Percentiles rank a stretch among this genome's conserved stretches.
Conservation (phyloP, 2,797 vertebrate species). For the Sebastes iracundus region DNA sequence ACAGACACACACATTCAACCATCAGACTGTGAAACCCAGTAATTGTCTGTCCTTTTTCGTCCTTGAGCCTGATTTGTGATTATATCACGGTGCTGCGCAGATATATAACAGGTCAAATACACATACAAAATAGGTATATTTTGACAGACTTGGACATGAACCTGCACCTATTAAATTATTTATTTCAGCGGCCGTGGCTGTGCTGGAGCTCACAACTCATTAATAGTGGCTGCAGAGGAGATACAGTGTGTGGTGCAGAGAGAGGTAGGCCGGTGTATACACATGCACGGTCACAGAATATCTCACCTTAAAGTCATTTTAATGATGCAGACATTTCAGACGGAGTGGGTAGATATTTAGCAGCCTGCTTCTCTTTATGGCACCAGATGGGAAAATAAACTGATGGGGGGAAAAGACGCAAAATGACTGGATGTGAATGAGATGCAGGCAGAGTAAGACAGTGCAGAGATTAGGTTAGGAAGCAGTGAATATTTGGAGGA, state of each 20-base stretch:
- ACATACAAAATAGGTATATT: neutral
- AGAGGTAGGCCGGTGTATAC: neutral
- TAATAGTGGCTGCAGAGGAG: slow-evolving; percentile 10
- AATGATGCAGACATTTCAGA: neutral
- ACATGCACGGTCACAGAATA: neutral
- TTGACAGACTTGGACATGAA: neutral
- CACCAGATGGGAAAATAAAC: neutral
- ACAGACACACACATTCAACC: neutral
- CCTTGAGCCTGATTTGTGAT: slow-evolving; percentile 10
- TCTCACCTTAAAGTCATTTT: neutral
- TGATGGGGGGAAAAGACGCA: neutral
- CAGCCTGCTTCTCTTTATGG: neutral
- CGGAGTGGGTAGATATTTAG: neutral
- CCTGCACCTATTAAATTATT: neutral
- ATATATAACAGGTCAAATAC: neutral
- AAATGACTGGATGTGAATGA: neutral
- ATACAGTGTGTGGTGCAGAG: neutral
- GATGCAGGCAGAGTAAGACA: neutral
- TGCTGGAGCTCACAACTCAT: neutral
- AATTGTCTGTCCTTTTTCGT: neutral
- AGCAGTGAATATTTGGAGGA: neutral
- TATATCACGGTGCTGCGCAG: neutral
- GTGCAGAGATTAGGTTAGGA: neutral
- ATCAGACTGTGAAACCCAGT: neutral
- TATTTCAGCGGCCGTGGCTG: neutral